phyloP scores from a whole-genome alignment of 2,113 vertebrate genomes.

The cattle (Bos taurus) region ARS-UCD2.0 NC_037350.1:43237501-43238000 shows the following conservation, averaged over 20 bases:
- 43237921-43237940: not conserved
- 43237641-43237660: not conserved
- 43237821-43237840: not conserved
- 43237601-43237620: not conserved
- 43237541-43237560: not conserved
- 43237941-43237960: not conserved
- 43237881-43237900: not conserved
- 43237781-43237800: accelerated
- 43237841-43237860: not conserved
- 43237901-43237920: not conserved
- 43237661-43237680: not conserved
- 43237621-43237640: not conserved
- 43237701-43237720: not conserved
- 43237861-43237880: not conserved
- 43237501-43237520: not conserved
- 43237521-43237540: not conserved
- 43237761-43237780: not conserved
- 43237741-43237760: accelerated
- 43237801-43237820: too few species aligned
- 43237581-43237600: not conserved
- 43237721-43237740: not conserved
- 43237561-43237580: not conserved
- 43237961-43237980: accelerated
- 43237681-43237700: not conserved
- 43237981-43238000: accelerated